Evolutionary conservation across 2,888 invertebrate species (phyloP).

Genomic region (Steinernema hermaphroditum): DNA sequence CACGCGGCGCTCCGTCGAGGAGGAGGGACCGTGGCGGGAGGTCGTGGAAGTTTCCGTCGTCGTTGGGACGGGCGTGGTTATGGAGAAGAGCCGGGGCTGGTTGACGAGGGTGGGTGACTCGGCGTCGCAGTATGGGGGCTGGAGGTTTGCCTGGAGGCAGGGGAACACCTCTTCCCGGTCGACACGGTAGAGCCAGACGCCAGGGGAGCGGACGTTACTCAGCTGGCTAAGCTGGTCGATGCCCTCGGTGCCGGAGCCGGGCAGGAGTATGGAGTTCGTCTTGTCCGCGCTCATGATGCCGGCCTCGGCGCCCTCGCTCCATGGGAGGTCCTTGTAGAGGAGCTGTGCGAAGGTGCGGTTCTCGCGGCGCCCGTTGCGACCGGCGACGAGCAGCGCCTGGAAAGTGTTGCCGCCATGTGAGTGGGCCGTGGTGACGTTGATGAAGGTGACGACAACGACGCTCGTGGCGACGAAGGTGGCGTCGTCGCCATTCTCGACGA

Average conservation of each 20-base stretch:
- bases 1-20: too few relatives aligned
- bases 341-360: conserved; percentile 58
- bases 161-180: conserved; percentile 51
- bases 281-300: conserved; percentile 60
- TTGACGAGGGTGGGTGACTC: conserved; percentile 46
- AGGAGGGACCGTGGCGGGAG: too few relatives aligned
- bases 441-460: conserved; percentile 56
- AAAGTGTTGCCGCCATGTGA: conserved; percentile 59
- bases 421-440: conserved; percentile 46
- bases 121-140: conserved; percentile 65
- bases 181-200: conserved; percentile 61
- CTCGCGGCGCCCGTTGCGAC: conserved; percentile 47
- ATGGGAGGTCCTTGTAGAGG: conserved; percentile 60
- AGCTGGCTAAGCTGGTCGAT: conserved; percentile 58
- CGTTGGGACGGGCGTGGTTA: conserved; percentile 33
- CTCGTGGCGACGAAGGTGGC: conserved; percentile 55
- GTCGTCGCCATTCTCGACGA: conserved; percentile 49
- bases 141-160: conserved; percentile 55
- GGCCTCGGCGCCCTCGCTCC: conserved; percentile 63
- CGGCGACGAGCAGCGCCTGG: conserved; percentile 62
- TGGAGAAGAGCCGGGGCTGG: conserved; percentile 22
- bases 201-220: conserved; percentile 60
- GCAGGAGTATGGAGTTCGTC: conserved; percentile 56
- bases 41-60: not conserved
- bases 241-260: conserved; percentile 64